Base-by-base conservation (phyloP, 37 sponge, comb jelly and placozoan species). In the Agelas oroides region DNA sequence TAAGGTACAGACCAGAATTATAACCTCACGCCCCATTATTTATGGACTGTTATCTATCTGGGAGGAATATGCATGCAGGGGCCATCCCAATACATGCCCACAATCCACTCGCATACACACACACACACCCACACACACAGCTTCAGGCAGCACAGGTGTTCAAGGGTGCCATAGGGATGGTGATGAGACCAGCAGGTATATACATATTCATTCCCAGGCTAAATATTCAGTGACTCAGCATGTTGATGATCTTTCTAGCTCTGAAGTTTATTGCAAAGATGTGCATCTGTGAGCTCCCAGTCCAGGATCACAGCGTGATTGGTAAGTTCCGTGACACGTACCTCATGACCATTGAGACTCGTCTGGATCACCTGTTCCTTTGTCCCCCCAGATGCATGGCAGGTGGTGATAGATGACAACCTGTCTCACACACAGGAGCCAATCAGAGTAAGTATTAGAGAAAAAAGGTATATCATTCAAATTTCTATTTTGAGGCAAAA, bases 121-220 rank as follows among this genome's bases (percentile, higher is more conserved):
- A 46, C 8, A 8, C 46, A 46, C 46, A 46, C 46, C 8, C 31
- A 53, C 41, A 20, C 36, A 17, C 32, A 36, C 65, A 90, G 78
- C 76, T 94, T 66, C 79, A 85, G 65, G 53, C 59, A n/a, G 60
- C 71, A 8, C 46, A 79, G 13, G 80, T 84, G 34, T 92, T 95
- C 78, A 92, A 80, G 41, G 99, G 97, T 35, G 58, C 75, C 20
- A 86, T 76, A 15, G 99, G 99, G 17, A 93, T 96, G 63, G 65
- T 92, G 19, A 92, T 98, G 93, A 84, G 96, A 56, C 80, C 90
- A 15, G 97, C 99, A 15, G 90, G 91, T 81, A 81, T 21, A n/a
- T n/a, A n/a, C n/a, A 18, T 28, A 57, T 19, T 16, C 23, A 30
- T n/a, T n/a, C n/a, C n/a, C 24, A 15, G 19, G 15, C 24, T 37